Evolutionary conservation across 2,113 vertebrate species (phyloP).

Genomic region (Pandion haliaetus): DNA sequence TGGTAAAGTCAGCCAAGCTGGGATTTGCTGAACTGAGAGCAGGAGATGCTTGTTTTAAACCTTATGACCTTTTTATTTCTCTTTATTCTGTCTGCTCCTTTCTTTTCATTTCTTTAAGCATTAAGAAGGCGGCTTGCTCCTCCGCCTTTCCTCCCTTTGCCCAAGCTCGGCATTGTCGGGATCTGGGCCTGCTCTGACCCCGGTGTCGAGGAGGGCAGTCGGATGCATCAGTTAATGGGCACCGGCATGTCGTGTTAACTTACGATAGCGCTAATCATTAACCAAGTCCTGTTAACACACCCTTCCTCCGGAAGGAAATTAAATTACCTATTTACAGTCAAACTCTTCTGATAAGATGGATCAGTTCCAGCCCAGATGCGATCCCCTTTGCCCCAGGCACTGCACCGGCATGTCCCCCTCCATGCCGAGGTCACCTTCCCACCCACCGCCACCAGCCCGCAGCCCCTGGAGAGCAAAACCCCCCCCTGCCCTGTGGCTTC

Average conservation of each 20-base stretch:
- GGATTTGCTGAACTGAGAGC: background rate
- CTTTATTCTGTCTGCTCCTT: background rate
- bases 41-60: background rate
- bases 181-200: background rate
- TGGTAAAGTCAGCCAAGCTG: background rate
- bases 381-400: background rate
- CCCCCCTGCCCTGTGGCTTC: background rate
- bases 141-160: background rate
- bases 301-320: background rate
- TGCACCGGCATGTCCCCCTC: fast-evolving
- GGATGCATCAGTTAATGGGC: fast-evolving
- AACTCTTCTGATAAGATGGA: background rate
- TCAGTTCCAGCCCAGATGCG: fast-evolving
- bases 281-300: background rate
- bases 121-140: background rate
- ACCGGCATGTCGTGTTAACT: fast-evolving
- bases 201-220: fast-evolving
- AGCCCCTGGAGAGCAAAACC: background rate
- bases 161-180: background rate
- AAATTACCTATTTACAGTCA: background rate
- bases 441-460: background rate
- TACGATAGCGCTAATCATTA: background rate
- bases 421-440: background rate
- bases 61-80: background rate
- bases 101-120: background rate